Conservation (phyloP, 1,140 invertebrate species). For the Caenorhabditis brenneri region DNA sequence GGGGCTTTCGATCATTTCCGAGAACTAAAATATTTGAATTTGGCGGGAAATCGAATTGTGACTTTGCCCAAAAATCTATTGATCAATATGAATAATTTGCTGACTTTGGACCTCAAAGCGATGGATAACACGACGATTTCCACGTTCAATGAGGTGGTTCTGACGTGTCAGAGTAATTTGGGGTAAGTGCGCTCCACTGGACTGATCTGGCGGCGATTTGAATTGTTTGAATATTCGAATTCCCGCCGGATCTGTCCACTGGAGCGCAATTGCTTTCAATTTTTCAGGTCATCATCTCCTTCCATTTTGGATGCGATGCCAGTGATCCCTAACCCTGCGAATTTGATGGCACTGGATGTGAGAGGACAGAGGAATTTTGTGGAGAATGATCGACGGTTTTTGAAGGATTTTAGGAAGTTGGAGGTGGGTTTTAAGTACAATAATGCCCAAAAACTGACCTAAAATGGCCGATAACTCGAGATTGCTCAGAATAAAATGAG, state of each 20-base stretch:
- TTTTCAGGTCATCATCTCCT: not conserved
- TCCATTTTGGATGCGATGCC: not conserved
- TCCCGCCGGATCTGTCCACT: too few relatives aligned
- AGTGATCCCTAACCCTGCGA: not conserved
- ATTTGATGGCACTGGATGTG: not conserved
- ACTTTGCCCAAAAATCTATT: not conserved
- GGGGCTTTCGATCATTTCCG: slow-evolving; percentile 2
- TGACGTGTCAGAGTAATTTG: not conserved
- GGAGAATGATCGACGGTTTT: not conserved
- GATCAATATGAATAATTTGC: not conserved
- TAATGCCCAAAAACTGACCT: too few relatives aligned
- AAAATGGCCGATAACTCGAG: too few relatives aligned
- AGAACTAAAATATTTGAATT: not conserved
- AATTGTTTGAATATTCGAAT: too few relatives aligned
- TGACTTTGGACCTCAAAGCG: not conserved
- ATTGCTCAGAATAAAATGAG: too few relatives aligned
- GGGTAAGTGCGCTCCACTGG: too few relatives aligned
- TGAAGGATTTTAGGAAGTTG: not conserved
- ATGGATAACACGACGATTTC: not conserved
- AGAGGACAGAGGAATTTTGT: not conserved
- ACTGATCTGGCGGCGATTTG: too few relatives aligned
- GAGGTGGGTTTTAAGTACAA: too few relatives aligned
- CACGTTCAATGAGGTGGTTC: not conserved
- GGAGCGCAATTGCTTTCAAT: too few relatives aligned
- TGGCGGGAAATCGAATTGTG: not conserved